phyloP scores from a whole-genome alignment of 2,113 vertebrate species.

The Melanostigma gelatinosum region DNA sequence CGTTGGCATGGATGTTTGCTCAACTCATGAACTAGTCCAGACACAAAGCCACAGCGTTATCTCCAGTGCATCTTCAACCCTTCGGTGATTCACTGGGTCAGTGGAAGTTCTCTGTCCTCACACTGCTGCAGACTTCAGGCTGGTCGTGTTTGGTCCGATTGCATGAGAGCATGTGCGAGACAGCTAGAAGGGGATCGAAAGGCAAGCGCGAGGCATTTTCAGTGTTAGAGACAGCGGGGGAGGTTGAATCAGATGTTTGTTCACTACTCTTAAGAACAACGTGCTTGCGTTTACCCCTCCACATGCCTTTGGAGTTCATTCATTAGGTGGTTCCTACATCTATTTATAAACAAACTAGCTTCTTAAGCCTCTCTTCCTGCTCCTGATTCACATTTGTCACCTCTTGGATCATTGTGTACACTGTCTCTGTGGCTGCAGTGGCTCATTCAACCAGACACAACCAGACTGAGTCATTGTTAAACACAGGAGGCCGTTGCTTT shows the following conservation, averaged over 20 bases:
- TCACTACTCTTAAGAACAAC: constrained; percentile 17
- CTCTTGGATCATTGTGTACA: constrained; percentile 6
- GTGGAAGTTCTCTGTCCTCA: constrained; percentile 23
- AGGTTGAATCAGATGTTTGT: constrained; percentile 39
- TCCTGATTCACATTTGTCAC: constrained; percentile 42
- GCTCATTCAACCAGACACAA: constrained; percentile 10
- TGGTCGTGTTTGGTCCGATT: constrained; percentile 18
- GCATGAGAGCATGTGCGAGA: constrained; percentile 15
- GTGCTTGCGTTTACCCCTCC: background rate
- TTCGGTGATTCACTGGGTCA: constrained; percentile 48
- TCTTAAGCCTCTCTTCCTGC: constrained; percentile 24
- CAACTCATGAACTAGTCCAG: constrained; percentile 16
- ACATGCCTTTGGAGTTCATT: constrained; percentile 26
- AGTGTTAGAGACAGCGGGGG: background rate
- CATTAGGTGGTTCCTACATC: constrained; percentile 56
- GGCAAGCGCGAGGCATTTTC: background rate
- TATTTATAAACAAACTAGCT: constrained; percentile 38
- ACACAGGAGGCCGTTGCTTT: constrained; percentile 9
- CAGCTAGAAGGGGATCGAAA: background rate
- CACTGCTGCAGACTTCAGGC: background rate
- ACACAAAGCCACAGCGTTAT: constrained; percentile 19
- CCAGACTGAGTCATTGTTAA: background rate
- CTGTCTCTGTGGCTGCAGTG: constrained; percentile 1
- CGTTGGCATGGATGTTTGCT: constrained; percentile 7
- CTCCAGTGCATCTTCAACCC: constrained; percentile 31